These are phyloP conservation scores for Eulithis testata DNA, from an alignment of 2,888 invertebrate genomes.

Conservation along the genomic window DNA sequence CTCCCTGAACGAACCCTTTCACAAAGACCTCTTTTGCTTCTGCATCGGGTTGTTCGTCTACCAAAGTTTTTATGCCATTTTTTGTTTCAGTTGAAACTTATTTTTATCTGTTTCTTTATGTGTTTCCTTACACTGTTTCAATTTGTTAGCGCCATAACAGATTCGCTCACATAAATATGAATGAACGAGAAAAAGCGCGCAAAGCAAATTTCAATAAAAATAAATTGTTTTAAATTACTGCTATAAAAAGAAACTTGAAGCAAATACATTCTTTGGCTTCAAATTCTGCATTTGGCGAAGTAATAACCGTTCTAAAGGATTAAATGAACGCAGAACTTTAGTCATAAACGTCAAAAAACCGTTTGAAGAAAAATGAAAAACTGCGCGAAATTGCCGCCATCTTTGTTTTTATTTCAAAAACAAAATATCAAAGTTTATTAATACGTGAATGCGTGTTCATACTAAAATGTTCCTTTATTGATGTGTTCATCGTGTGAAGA, in stretches of 20 bases:
- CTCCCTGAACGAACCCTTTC: too few species aligned
- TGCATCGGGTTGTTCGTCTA: too few species aligned
- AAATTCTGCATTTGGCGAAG: slow-evolving; percentile 16
- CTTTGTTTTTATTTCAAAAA: slow-evolving; percentile 14
- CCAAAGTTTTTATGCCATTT: too few species aligned
- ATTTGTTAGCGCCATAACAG: neutral
- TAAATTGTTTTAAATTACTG: slow-evolving; percentile 14
- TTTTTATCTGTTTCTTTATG: neutral
- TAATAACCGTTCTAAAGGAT: slow-evolving; percentile 20
- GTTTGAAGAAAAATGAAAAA: slow-evolving; percentile 15
- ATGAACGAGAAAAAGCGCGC: neutral
- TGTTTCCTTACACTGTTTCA: neutral
- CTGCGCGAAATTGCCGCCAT: slow-evolving; percentile 9
- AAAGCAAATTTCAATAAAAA: slow-evolving; percentile 13
- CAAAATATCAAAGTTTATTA: slow-evolving; percentile 17
- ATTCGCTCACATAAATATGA: neutral
- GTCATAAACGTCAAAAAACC: slow-evolving; percentile 12
- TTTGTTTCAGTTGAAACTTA: neutral
- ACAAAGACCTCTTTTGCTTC: too few species aligned
- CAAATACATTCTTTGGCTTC: slow-evolving; percentile 13
- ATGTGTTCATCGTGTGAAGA: neutral
- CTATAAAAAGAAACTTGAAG: slow-evolving; percentile 15
- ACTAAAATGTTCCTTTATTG: neutral
- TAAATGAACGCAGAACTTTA: slow-evolving; percentile 12
- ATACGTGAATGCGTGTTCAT: slow-evolving; percentile 3